These are phyloP conservation scores for Cerastoderma edule DNA, from an alignment of 2,888 invertebrate species.

Conservation along the genomic window DNA sequence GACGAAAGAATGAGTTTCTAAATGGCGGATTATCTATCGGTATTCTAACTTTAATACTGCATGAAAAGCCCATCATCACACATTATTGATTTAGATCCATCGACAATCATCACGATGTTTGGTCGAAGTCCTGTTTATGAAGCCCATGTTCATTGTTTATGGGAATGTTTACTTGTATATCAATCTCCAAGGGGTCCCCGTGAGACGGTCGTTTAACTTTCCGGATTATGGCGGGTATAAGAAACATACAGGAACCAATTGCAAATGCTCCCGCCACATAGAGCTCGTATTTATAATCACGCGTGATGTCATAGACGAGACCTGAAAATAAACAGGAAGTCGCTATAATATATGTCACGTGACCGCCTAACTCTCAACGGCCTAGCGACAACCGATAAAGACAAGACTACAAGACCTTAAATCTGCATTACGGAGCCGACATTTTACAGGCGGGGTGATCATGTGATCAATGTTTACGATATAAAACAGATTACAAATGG, in stretches of 20 bases:
- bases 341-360: too few relatives aligned
- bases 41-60: background rate
- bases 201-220: background rate
- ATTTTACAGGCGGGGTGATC: too few relatives aligned
- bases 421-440: too few relatives aligned
- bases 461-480: too few relatives aligned
- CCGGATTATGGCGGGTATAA: background rate
- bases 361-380: too few relatives aligned
- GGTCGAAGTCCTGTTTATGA: background rate
- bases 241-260: background rate
- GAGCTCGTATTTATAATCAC: slow-evolving; percentile 1
- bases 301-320: slow-evolving; percentile 4
- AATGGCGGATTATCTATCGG: background rate
- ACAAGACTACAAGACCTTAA: too few relatives aligned
- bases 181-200: background rate
- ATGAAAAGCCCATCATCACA: background rate
- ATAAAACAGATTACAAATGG: too few relatives aligned
- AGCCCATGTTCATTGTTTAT: background rate
- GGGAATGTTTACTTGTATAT: background rate
- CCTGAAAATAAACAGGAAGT: background rate
- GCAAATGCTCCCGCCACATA: slow-evolving; percentile 7
- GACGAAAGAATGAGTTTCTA: too few relatives aligned
- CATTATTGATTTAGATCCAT: background rate
- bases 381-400: too few relatives aligned
- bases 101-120: background rate